Percentiles rank a stretch among this genome's conserved stretches.
These are phyloP conservation scores for Leptatherina wallacei DNA, from an alignment of 2,797 vertebrate genomes.

Conservation along the genomic window DNA sequence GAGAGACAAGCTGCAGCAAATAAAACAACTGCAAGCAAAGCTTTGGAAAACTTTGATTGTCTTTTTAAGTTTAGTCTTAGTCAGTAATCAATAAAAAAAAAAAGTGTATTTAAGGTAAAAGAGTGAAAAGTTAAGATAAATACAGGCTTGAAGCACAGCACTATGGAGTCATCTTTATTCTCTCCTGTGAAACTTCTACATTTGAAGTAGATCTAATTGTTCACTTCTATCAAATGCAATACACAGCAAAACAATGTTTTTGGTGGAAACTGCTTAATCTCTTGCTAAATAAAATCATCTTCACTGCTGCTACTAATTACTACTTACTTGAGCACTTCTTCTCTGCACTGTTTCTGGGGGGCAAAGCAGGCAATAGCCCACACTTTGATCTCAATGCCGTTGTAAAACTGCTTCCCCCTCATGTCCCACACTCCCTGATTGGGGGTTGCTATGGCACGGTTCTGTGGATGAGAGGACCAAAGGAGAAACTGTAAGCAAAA, in stretches of 20 bases:
- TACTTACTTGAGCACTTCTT: conserved; percentile 99
- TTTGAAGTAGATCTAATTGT: conserved; percentile 7
- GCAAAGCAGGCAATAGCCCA: conserved; percentile 99
- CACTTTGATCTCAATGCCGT: conserved; percentile 99
- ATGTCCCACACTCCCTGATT: conserved; percentile 99
- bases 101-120: not conserved
- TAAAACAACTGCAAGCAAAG: not conserved
- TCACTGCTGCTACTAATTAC: conserved; percentile 9
- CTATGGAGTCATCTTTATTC: not conserved
- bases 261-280: not conserved
- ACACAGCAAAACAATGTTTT: not conserved
- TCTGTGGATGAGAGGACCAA: conserved; percentile 80
- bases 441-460: conserved; percentile 97
- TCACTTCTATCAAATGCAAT: not conserved
- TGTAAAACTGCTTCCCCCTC: conserved; percentile 99
- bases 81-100: not conserved
- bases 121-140: not conserved
- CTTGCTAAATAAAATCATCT: not conserved
- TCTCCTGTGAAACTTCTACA: conserved; percentile 1
- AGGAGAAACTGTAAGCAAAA: conserved; percentile 12
- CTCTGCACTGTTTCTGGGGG: conserved; percentile 98
- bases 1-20: not conserved
- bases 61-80: not conserved
- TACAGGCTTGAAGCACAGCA: not conserved
- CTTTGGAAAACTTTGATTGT: not conserved